These are phyloP conservation scores for Uropetala carovei DNA, from an alignment of 2,888 invertebrate genomes.

Conservation along the genomic window DNA sequence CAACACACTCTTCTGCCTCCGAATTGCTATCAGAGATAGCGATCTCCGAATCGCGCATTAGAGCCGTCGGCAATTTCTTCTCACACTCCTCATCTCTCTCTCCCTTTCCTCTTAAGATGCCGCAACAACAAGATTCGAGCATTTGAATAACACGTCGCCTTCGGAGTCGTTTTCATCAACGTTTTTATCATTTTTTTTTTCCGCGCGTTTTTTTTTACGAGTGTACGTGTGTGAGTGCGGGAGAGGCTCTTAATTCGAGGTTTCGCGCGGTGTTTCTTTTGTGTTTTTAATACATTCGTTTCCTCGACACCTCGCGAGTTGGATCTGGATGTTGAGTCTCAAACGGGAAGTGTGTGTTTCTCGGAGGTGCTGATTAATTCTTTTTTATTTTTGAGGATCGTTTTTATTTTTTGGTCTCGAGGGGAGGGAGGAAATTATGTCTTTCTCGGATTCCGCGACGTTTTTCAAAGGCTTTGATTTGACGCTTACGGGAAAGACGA, in stretches of 20 bases:
- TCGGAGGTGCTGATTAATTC: slow-evolving; percentile 39
- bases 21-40: slow-evolving; percentile 33
- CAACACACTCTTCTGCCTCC: not conserved
- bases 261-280: not conserved
- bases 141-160: slow-evolving; percentile 37
- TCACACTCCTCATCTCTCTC: not conserved
- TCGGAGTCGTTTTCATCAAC: not conserved
- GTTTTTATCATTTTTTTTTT: not conserved
- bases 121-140: slow-evolving; percentile 12
- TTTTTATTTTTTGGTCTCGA: not conserved
- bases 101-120: not conserved
- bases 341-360: not conserved
- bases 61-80: not conserved
- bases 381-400: not conserved
- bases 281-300: not conserved
- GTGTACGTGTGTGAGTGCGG: not conserved
- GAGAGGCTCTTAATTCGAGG: not conserved
- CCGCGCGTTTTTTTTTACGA: not conserved
- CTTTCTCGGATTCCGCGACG: slow-evolving; percentile 32
- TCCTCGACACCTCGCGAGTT: slow-evolving; percentile 18
- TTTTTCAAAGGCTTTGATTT: too few relatives aligned
- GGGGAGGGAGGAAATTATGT: slow-evolving; percentile 6
- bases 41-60: slow-evolving; percentile 43
- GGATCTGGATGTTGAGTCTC: not conserved
- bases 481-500: too few relatives aligned